Evolutionary conservation across 1,140 invertebrate species (phyloP), one percentile per base, ranked within the genome.

Genomic region (Habropoda laboriosa): DNA sequence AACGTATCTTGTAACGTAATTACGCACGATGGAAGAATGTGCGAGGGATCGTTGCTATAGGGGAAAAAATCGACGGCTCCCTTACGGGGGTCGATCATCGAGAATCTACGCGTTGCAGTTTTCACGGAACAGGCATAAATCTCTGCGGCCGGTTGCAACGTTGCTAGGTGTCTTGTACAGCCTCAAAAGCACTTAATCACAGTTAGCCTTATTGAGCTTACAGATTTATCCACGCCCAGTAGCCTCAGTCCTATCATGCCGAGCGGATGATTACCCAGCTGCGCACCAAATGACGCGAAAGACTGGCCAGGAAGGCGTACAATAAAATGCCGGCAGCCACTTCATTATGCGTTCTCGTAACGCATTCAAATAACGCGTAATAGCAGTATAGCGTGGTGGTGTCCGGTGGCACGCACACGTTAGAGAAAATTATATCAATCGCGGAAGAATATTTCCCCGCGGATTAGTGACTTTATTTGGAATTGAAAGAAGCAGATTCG

Each of bases 201-300:
- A 85, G 85, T 88, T 88, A 89, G 88, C 86, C 83, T 88, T 85
- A 87, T 86, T 86, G 81, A 88, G 85, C 86, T 88, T 86, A 83
- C 88, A 88, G 87, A 90, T 91, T 92, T 92, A 92, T 92, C 90
- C 90, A 92, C 89, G 90, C 90, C 90, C 91, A 90, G 92, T 93
- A 92, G 91, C 91, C 85, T 89, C 87, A 87, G 80, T 85, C 84
- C 87, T 90, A 90, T 91, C 89, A 88, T 87, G 86, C 86, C 86
- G 86, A 85, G 77, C 87, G 88, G 81, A 90, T 91, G 90, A 92
- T 92, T 90, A 91, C 87, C 88, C 87, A 89, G 89, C 88, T 89
- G 86, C 85, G 88, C 79, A 87, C 79, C 84, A 87, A 90, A 89
- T 90, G 86, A 91, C 87, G 90, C 88, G 85, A 87, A 86, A 81